phyloP scores from a whole-genome alignment of 1,140 invertebrate genomes.

The Drosophila funebris region DNA sequence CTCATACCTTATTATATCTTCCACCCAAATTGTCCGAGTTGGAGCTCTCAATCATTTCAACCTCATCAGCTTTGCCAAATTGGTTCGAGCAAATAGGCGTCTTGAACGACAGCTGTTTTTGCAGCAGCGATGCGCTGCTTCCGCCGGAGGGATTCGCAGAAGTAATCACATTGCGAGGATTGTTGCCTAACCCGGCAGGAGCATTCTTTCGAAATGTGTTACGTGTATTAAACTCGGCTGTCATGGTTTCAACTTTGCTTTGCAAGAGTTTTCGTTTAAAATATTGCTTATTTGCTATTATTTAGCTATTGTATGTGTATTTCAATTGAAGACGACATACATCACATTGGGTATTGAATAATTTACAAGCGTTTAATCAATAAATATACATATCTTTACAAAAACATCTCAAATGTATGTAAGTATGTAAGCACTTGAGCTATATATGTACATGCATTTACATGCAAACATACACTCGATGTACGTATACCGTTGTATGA shows the following conservation, averaged over 20 bases:
- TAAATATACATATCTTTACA: slow-evolving; percentile 1
- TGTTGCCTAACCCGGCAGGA: slow-evolving; percentile 47
- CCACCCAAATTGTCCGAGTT: slow-evolving; percentile 62
- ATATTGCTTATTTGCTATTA: slow-evolving; percentile 3
- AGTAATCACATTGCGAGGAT: slow-evolving; percentile 67
- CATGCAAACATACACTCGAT: not conserved
- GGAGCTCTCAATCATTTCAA: slow-evolving; percentile 71
- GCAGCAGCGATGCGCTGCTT: slow-evolving; percentile 69
- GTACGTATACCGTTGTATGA: not conserved
- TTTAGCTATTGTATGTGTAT: not conserved
- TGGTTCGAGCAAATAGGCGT: slow-evolving; percentile 72
- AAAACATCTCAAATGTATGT: slow-evolving; percentile 3
- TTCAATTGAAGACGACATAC: not conserved
- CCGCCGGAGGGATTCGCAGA: slow-evolving; percentile 73
- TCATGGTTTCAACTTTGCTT: slow-evolving; percentile 33
- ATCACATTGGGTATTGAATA: slow-evolving; percentile 5
- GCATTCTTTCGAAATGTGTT: slow-evolving; percentile 70
- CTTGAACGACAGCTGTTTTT: slow-evolving; percentile 76
- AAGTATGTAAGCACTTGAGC: not conserved
- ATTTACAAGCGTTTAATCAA: slow-evolving; percentile 10
- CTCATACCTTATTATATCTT: slow-evolving; percentile 68
- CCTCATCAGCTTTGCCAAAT: slow-evolving; percentile 70
- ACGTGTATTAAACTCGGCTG: slow-evolving; percentile 65
- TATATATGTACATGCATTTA: not conserved
- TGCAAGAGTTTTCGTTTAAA: not conserved